Base-by-base conservation (phyloP, 2,797 vertebrate species). In the Eurystomus glaucurus region DNA sequence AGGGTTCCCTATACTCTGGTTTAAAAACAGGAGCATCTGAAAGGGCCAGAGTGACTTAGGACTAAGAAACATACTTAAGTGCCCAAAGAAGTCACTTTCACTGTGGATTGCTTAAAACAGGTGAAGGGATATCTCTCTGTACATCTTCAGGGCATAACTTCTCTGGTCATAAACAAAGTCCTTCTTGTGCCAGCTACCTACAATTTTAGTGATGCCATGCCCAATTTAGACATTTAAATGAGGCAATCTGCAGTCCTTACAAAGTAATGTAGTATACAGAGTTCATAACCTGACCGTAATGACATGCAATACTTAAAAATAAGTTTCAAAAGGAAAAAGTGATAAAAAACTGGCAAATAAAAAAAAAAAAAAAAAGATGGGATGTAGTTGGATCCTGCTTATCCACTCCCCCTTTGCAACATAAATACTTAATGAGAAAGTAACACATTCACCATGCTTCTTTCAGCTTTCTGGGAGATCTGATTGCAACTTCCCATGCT, bases 261-360 rank as follows among this genome's bases (percentile, higher is more conserved):
- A 39, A 79, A 66, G 37, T 45, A 80, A 83, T 29, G 22, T 14
- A 15, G 21, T 57, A 79, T 45, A 55, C 28, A 69, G 26, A 46
- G 43, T 37, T 85, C 41, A 57, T 52, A 83, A 81, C 23, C 43
- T 31, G 8, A 43, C 10, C 2, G 2, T 62, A 74, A 74, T 17
- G 84, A 55, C 20, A 60, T 21, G 23, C 22, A 86, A 35, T 19
- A 8, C 19, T 65, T 93, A 31, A 61, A 88, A 77, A 51, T 13
- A 78, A 58, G 26, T 57, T 79, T 79, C 79, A 35, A 76, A 72
- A 79, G 31, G 28, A 41, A 45, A 83, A 75, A 84, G 37, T 45
- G 11, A 79, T 90, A 70, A 37, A 66, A 93, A 92, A 50, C 4
- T 9, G 76, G 37, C 71, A 85, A 66, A 64, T 25, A 85, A 35